phyloP scores from a whole-genome alignment of 2,113 vertebrate genomes.

The Rostratula benghalensis region DNA sequence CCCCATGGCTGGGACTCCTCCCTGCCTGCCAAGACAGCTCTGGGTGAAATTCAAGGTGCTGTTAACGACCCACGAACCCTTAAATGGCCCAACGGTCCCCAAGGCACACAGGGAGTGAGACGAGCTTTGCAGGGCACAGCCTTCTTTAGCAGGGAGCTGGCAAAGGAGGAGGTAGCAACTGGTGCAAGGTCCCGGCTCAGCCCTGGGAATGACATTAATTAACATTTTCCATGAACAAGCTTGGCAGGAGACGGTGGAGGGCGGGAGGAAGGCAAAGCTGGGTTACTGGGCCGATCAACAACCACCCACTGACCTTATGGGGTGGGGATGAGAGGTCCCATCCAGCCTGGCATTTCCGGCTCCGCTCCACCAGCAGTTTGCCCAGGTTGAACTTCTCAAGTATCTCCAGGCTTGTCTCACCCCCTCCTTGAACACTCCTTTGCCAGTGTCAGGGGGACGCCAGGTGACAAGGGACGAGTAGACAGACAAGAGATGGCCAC shows the following conservation, averaged over 20 bases:
- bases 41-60: constrained; percentile 24
- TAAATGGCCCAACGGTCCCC: background rate
- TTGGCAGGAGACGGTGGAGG: background rate
- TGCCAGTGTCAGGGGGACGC: background rate
- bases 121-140: background rate
- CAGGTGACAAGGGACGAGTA: background rate
- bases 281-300: constrained; percentile 54
- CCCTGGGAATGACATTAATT: background rate
- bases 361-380: background rate
- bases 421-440: background rate
- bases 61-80: background rate
- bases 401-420: background rate
- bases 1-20: background rate
- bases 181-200: background rate
- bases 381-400: constrained; percentile 13
- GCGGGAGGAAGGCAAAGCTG: background rate
- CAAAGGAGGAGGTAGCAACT: constrained; percentile 33
- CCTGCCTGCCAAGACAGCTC: background rate
- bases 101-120: fast-evolving
- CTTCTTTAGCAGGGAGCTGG: constrained; percentile 41
- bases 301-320: background rate
- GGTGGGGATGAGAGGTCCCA: background rate
- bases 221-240: constrained; percentile 21
- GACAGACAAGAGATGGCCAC: background rate
- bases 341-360: background rate